phyloP scores from a whole-genome alignment of 2,113 vertebrate genomes.

The Falcunculus frontatus region DNA sequence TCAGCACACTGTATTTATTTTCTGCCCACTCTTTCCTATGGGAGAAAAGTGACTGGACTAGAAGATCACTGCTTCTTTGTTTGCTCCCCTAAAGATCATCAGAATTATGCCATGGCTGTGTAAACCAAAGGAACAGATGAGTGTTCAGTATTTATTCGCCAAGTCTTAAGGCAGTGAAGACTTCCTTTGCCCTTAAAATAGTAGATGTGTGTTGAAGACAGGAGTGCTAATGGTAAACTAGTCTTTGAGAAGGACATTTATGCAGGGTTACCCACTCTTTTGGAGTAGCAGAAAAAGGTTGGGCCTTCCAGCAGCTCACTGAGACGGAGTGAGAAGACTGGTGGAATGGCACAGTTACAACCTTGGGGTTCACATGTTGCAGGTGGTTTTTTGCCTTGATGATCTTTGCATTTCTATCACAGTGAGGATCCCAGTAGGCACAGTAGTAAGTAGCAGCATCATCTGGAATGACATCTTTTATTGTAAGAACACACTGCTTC shows the following conservation, averaged over 20 bases:
- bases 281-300: background rate
- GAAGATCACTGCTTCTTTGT: background rate
- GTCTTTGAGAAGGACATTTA: background rate
- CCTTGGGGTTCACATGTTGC: background rate
- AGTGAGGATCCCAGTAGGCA: background rate
- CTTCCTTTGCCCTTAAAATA: background rate
- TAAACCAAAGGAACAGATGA: background rate
- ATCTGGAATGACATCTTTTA: background rate
- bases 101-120: background rate
- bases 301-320: background rate
- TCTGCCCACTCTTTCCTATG: background rate
- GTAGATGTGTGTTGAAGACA: background rate
- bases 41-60: background rate
- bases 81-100: background rate
- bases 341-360: background rate
- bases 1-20: background rate
- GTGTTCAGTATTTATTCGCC: background rate
- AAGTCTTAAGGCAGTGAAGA: background rate
- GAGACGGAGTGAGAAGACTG: background rate
- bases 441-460: slow-evolving; percentile 16
- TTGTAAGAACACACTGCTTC: background rate
- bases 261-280: background rate
- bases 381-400: background rate
- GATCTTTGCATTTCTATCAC: background rate
- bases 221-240: background rate